These are phyloP conservation scores for Drosophila virilis DNA, from an alignment of 1,140 invertebrate genomes.

Conservation along the genomic window DNA sequence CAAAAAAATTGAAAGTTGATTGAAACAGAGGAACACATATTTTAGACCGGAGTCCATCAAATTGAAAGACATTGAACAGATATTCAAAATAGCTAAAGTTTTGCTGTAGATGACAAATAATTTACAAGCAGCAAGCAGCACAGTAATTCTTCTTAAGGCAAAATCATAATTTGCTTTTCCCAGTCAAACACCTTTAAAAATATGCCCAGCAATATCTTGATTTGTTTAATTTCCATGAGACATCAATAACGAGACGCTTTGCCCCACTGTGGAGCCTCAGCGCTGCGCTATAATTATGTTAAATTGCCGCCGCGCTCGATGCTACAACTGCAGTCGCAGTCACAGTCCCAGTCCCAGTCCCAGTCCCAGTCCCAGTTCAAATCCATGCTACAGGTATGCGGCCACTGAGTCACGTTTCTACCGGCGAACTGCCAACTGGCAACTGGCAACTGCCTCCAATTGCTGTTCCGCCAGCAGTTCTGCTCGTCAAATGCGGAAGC, in stretches of 20 bases:
- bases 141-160: too few species aligned
- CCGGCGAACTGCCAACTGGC: slow-evolving; percentile 56
- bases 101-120: too few species aligned
- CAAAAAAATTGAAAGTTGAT: too few species aligned
- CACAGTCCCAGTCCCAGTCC: not conserved
- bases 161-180: not conserved
- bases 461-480: slow-evolving; percentile 17
- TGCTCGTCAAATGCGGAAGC: slow-evolving; percentile 70
- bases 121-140: too few species aligned
- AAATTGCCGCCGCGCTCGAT: slow-evolving; percentile 66
- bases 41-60: too few species aligned
- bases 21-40: too few species aligned
- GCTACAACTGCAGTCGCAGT: slow-evolving; percentile 27
- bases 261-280: slow-evolving; percentile 20
- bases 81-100: too few species aligned
- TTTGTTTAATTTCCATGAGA: too few species aligned
- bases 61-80: too few species aligned
- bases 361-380: slow-evolving; percentile 5
- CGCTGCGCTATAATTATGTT: slow-evolving; percentile 71
- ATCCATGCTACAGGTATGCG: slow-evolving; percentile 63
- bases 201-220: too few species aligned
- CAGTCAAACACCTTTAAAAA: too few species aligned
- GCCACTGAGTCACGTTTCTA: slow-evolving; percentile 73
- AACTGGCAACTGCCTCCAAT: slow-evolving; percentile 18
- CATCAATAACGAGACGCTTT: not conserved